Evolutionary conservation across 2,888 invertebrate species (phyloP), one percentile per base, ranked within the genome.

Genomic region (Pseudococcus viburni): DNA sequence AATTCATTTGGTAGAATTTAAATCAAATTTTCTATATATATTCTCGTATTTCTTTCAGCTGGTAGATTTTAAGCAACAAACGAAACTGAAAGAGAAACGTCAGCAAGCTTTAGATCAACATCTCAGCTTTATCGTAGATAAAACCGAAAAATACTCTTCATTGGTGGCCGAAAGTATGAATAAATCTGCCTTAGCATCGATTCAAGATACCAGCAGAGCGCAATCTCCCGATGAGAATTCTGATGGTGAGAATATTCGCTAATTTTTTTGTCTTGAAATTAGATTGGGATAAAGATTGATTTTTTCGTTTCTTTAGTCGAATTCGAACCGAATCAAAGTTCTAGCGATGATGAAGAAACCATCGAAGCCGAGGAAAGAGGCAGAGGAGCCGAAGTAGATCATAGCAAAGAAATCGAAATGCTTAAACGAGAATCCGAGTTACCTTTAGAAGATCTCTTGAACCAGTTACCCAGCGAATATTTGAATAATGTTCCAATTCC

Each of bases 121-220:
- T 92, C 94, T 99, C 89, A 97, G 97, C 92, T 98, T 98, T 92
- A 98, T 99, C 91, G 99, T 99, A 89, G 99, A 98, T 92, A 97
- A 98, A 92, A 99, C 99, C 0, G 99, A 99, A 92, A 98, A 97
- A 91, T 99, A 98, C 93, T 98, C 98, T 51, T 96, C 96, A 42
- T 95, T 96, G 92, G 93, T 98, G 89, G 96, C 97, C 7, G 97
- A 97, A 92, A 96, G 96, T 90, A 95, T 97, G 93, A 95, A 95
- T 94, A 94, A 91, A 92, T 93, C 73, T 17, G 68, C 68, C 85
- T 6, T 64, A 89, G 42, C 90, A 22, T 55, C 64, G 11, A 88
- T 80, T 88, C 89, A 89, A 51, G 88, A 86, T 59, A 91, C 91
- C 88, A 92, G 92, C 90, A 84, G 73, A n/a, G 80, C 88, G n/a